A percentile compares a stretch with the other conserved stretches of the same genome.
These are phyloP conservation scores for Spermophilus dauricus DNA, from an alignment of 2,113 vertebrate genomes.

Conservation along the genomic window DNA sequence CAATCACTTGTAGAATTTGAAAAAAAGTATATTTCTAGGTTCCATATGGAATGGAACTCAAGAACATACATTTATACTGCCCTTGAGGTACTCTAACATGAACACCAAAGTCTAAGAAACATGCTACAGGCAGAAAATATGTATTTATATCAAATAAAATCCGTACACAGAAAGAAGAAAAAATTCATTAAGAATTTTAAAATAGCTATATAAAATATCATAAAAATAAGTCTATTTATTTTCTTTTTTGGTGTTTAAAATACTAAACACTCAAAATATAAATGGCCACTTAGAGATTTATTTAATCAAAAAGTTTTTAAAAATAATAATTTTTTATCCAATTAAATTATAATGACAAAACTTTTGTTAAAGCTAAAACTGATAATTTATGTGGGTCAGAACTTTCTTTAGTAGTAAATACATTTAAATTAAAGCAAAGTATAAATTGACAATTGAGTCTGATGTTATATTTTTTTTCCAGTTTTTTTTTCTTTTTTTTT, in stretches of 20 bases:
- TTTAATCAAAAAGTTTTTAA: not conserved
- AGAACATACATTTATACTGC: not conserved
- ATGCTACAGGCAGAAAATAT: not conserved
- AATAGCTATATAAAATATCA: not conserved
- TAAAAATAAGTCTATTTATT: not conserved
- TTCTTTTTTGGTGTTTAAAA: not conserved
- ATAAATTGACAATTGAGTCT: not conserved
- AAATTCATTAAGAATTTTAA: not conserved
- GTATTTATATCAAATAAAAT: not conserved
- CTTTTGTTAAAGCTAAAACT: not conserved
- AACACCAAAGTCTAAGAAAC: not conserved
- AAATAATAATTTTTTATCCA: conserved; percentile 2
- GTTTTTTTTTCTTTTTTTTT: too few relatives aligned
- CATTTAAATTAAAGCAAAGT: not conserved
- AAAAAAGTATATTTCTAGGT: not conserved
- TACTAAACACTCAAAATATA: not conserved
- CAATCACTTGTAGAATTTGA: not conserved
- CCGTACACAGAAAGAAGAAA: not conserved
- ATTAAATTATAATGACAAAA: not conserved
- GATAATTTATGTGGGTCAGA: not conserved
- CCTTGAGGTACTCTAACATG: not conserved
- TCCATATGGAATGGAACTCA: not conserved
- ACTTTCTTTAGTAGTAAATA: not conserved
- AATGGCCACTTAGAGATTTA: not conserved
- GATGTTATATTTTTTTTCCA: not conserved